Base-by-base conservation (phyloP, 1,140 invertebrate genomes). In the Elymnias hypermnestra region DNA sequence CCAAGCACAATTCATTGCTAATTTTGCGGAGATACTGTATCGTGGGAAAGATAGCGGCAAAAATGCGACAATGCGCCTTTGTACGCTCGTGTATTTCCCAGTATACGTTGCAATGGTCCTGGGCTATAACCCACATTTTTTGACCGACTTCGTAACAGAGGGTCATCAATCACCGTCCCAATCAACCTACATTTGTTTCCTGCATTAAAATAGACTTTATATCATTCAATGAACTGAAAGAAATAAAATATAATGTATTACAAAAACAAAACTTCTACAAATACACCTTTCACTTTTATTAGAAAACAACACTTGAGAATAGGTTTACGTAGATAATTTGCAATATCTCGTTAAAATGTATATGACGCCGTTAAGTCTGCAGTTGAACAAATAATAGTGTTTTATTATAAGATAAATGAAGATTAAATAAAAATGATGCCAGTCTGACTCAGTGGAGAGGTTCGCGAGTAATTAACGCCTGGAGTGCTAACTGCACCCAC, bases 51-150 rank as follows among this genome's bases (percentile, higher is more conserved):
- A 43, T 54, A 50, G 43, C 62, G 42, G 55, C 59, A 68, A 69
- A 63, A 63, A 75, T 71, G 73, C 72, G 60, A 82, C 73, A 79
- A 77, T 72, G 61, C 52, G 54, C 65, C 71, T 66, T 78, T 72
- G 62, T 71, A 56, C 39, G 33, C 38, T 31, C 56, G 43, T 35
- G 35, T 39, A 46, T 50, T 69, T 64, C 63, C 45, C 50, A 55
- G 53, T 62, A 57, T 50, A 31, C 31, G 43, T 33, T 21, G 45
- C 49, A 46, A 49, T 44, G 47, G 46, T 44, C 33, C 54, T 46
- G 33, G 19, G 54, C 42, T 39, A 31, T 41, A 29, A 26, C 28
- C 42, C 26, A 40, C 49, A 45, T 52, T 45, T 39, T 51, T 52
- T 28, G 49, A 33, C 21, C 49, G 37, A 45, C 42, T 25, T 52